A percentile compares a stretch with the other conserved stretches of the same genome.
Conservation (phyloP, 2,888 invertebrate species). For the Cenopis cana region DNA sequence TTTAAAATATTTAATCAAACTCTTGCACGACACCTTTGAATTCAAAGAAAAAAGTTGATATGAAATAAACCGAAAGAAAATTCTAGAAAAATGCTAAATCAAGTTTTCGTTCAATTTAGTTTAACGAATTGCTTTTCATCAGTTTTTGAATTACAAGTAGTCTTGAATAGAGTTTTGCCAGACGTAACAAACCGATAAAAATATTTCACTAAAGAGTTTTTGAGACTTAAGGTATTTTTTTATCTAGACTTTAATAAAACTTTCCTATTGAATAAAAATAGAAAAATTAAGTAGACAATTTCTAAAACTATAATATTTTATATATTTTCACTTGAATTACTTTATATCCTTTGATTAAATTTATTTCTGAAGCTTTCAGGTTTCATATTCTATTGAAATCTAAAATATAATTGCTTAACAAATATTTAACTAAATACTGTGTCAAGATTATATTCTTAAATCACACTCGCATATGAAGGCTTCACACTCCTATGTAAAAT, state of each 20-base stretch:
- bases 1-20: not conserved
- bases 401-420: not conserved
- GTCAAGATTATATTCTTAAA: not conserved
- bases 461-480: not conserved
- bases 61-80: not conserved
- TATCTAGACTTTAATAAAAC: conserved; percentile 1
- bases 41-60: not conserved
- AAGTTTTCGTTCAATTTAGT: not conserved
- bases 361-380: not conserved
- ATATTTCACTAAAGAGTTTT: not conserved
- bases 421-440: not conserved
- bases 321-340: not conserved
- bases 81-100: not conserved
- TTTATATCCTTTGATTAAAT: not conserved
- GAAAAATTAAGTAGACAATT: not conserved
- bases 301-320: not conserved
- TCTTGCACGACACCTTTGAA: not conserved
- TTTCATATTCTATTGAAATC: not conserved
- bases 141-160: not conserved
- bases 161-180: conserved; percentile 1
- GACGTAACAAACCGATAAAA: not conserved
- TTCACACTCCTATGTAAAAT: too few relatives aligned
- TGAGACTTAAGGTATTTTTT: not conserved
- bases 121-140: conserved; percentile 1
- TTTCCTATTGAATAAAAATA: conserved; percentile 5